Percentiles rank a stretch among this genome's conserved stretches.
Conservation (phyloP, 2,113 vertebrate genomes). For the Thymallus thymallus region DNA sequence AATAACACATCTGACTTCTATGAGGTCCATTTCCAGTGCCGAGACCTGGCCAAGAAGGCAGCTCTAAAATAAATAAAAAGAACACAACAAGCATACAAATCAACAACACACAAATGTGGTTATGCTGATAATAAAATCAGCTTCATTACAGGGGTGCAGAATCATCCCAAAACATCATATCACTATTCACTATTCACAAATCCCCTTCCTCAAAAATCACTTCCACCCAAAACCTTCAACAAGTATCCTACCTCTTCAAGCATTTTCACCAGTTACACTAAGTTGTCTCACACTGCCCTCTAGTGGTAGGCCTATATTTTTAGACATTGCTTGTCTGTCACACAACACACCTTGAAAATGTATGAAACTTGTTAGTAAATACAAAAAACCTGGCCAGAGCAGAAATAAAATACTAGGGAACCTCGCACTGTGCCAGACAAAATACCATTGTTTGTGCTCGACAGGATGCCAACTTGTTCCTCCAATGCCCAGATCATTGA, state of each 20-base stretch:
- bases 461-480: background rate
- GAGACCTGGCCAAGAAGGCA: too few species aligned
- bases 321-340: constrained; percentile 5
- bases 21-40: too few species aligned
- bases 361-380: background rate
- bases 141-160: too few species aligned
- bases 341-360: background rate
- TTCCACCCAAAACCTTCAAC: background rate
- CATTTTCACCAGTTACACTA: too few species aligned
- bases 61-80: too few species aligned
- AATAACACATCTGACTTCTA: background rate
- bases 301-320: constrained; percentile 40
- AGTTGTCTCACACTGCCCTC: constrained; percentile 40
- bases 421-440: background rate
- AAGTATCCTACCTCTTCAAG: constrained; percentile 1
- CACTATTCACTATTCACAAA: too few species aligned
- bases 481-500: background rate
- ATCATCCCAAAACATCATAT: too few species aligned
- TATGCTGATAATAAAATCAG: too few species aligned
- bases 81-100: too few species aligned
- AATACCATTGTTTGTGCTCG: background rate
- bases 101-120: too few species aligned
- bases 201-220: background rate
- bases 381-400: background rate
- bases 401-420: background rate